Base-by-base conservation (phyloP, 92 coral and sea anemone species). In the Pocillopora meandrina region DNA sequence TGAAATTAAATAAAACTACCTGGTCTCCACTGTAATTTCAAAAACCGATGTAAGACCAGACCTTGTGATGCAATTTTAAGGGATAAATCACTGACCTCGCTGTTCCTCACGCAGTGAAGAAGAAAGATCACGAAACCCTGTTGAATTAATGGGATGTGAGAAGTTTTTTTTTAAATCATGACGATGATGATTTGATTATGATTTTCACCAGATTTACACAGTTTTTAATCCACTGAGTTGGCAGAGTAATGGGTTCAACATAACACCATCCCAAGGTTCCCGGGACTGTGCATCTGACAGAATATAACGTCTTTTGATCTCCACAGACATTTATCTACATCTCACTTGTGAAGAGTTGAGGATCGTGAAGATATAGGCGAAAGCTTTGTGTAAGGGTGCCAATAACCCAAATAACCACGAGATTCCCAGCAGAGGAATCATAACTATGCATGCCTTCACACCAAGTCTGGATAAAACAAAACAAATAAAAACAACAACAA, bases 41-140 rank as follows among this genome's bases (percentile, higher is more conserved):
- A 3, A 15, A 35, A 58, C 9, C 34, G 19, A 35, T 72, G 10
- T 9, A 35, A 5, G 3, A 12, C 47, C 23, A 0, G 17, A 72
- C 7, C 17, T 15, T 19, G 16, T 2, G 14, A 9, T 15, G 15
- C 20, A 26, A 26, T 20, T 14, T 34, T 5, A 26, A 26, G 26
- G 1, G 26, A 26, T 26, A 26, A 26, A 42, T 69, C 42, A 21
- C 86, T 14, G 47, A 82, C 86, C 86, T 82, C 86, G 20, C 71
- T 72, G 56, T 82, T 82, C 55, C 86, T 73, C 3, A 61, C 71
- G 64, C 86, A 82, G 19, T 82, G 86, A 20, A 82, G 72, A 20
- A 82, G 72, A 31, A 82, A 82, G 26, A 82, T 74, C 26, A 82
- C n/a, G 86, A 82, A 72, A 74, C 86, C 86, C 86, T 82, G 77